Evolutionary conservation across 2,888 invertebrate species (phyloP).

Genomic region (Clusia tigrina): DNA sequence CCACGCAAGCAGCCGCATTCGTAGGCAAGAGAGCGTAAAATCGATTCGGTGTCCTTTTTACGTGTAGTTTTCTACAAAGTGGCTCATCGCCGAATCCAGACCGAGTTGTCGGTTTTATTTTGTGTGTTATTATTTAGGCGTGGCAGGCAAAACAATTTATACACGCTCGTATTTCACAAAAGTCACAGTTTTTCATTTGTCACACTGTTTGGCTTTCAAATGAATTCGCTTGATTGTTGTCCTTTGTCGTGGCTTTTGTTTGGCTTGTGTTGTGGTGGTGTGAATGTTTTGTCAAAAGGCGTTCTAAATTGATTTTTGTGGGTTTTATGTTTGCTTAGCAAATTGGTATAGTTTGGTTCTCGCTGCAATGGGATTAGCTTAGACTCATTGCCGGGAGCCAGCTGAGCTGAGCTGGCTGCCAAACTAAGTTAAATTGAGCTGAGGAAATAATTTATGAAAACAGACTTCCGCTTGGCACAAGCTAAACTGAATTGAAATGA

Average conservation of each 20-base stretch:
- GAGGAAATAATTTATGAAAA: no score
- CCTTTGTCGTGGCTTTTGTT: not conserved
- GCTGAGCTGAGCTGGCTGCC: no score
- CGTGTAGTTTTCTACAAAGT: conserved; percentile 19
- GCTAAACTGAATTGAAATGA: no score
- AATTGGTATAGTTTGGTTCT: no score
- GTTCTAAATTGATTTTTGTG: conserved; percentile 22
- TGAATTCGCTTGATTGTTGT: conserved; percentile 3
- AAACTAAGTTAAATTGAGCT: no score
- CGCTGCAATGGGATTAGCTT: no score
- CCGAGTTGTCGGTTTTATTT: not conserved
- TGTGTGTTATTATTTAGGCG: conserved; percentile 19
- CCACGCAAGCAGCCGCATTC: conserved; percentile 20
- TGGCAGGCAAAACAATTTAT: conserved; percentile 13
- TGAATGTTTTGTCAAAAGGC: conserved; percentile 12
- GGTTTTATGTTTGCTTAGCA: conserved; percentile 36
- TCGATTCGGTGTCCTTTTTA: conserved; percentile 49
- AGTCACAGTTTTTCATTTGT: conserved; percentile 45
- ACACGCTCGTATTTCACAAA: not conserved
- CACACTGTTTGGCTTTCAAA: conserved; percentile 36
- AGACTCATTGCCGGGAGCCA: no score
- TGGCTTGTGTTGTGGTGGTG: not conserved
- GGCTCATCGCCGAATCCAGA: conserved; percentile 10
- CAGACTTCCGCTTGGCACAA: no score
- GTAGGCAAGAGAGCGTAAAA: conserved; percentile 45